Evolutionary conservation across 2,888 invertebrate species (phyloP), one percentile per base, ranked within the genome.

Genomic region (Stratiomys singularior): DNA sequence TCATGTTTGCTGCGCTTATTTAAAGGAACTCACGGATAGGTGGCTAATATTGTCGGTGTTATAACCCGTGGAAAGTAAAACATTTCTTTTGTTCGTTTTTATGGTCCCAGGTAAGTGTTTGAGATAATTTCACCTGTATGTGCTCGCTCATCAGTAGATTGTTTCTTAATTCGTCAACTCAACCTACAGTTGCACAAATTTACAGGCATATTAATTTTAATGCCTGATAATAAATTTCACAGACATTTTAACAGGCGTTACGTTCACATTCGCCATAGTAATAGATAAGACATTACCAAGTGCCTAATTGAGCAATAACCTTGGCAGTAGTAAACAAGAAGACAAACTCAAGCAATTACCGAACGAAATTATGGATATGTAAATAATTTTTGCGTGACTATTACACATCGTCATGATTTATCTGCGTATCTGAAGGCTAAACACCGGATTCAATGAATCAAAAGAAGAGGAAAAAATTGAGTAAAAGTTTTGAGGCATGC

Each of bases 301-400:
- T 23, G 23, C 21, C 15, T 25, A 56, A 72, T 72, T 72, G 56
- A 72, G 71, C 18, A 72, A 56, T 72, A 72, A 72, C 71, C 71
- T 72, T 72, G 71, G 28, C 71, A 44, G 21, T 56, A 72, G 27
- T 56, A 47, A 46, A 21, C 23, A 47, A 46, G 71, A 72, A 37
- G 44, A 37, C 7, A 52, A 18, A 5, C n/a, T 13, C 4, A n/a
- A 66, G 66, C 66, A 66, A 18, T 37, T 15, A 37, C 66, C 66
- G 21, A 66, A 66, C 30, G 66, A 18, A 30, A 66, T n/a, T 18
- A 37, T 37, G 37, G n/a, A 30, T 21, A 18, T 28, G 37, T 18
- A 18, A 66, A n/a, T 30, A 18, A 18, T 37, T 30, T n/a, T 37
- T 66, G 66, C 66, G 66, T 66, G 66, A 66, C 37, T 9, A 4